These are phyloP conservation scores for Drosophila kokeensis DNA, from an alignment of 2,888 invertebrate genomes.

Conservation along the genomic window DNA sequence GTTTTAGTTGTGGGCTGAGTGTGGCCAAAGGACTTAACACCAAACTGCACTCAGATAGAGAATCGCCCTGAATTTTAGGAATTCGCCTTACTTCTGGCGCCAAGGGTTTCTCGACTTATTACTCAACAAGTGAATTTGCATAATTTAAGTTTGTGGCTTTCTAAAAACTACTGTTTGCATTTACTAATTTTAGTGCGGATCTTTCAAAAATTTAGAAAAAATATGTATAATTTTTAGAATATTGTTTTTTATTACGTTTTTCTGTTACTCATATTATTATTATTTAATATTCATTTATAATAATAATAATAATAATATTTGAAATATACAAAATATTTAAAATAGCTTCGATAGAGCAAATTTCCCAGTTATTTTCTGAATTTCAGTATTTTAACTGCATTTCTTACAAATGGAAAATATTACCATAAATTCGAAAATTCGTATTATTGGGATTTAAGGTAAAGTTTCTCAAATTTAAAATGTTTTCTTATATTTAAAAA, in stretches of 20 bases:
- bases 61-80: background rate
- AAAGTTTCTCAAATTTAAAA: too few species aligned
- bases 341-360: too few species aligned
- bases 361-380: background rate
- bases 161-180: background rate
- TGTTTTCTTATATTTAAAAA: too few species aligned
- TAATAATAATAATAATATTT: background rate
- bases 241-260: background rate
- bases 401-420: too few species aligned
- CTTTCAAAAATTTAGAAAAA: background rate
- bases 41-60: background rate
- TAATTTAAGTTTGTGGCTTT: fast-evolving
- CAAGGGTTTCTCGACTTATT: background rate
- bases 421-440: too few species aligned
- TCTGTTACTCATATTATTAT: background rate
- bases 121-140: background rate
- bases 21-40: background rate
- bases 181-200: background rate
- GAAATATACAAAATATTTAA: background rate
- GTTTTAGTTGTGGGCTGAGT: background rate
- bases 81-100: background rate
- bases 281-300: background rate
- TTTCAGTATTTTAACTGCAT: too few species aligned
- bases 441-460: too few species aligned
- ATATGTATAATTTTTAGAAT: background rate